Base-by-base conservation (phyloP, 2,797 vertebrate genomes). In the Tapera naevia region DNA sequence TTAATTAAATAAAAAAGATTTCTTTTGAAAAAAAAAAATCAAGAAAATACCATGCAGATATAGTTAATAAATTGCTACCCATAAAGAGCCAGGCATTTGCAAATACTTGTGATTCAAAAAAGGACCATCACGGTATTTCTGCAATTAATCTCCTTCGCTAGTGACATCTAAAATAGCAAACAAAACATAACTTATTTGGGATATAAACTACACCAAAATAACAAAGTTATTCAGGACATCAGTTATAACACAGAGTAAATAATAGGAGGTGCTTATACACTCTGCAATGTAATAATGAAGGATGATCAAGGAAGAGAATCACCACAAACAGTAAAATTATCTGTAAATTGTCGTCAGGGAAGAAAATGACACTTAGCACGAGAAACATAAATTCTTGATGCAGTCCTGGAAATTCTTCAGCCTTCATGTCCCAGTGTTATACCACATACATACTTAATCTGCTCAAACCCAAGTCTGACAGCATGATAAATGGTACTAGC, bases 381-480 rank as follows among this genome's bases (percentile, higher is more conserved):
- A 28, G 19, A 27, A 67, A 37, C 10, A 45, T 19, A 61, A 74
- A 66, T 62, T 76, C 45, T 65, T 65, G 7, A 41, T 32, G 13
- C 12, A 64, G 14, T 41, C 32, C 15, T 62, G 19, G 33, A 64
- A 50, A 46, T 7, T 81, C 37, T 75, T 53, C 82, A 86, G 13
- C 37, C 9, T 64, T 53, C 8, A 33, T 3, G 11, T 46, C 33
- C 30, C 62, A 50, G 30, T 18, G 22, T 32, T 86, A 46, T 14
- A 21, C 17, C 64, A 51, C 48, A 46, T 19, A 51, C 48, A 46
- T 19, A 27, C 17, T 82, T 74, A 53, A 56, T 60, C 70, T 84
- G 51, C 70, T 88, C 74, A 91, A 39, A 85, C 60, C 67, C 65
- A 64, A 88, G 85, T 43, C 19, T 60, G 67, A 39, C 73, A 82